Base-by-base conservation (phyloP, 2,113 vertebrate species). In the Rhynchopsitta pachyrhyncha region DNA sequence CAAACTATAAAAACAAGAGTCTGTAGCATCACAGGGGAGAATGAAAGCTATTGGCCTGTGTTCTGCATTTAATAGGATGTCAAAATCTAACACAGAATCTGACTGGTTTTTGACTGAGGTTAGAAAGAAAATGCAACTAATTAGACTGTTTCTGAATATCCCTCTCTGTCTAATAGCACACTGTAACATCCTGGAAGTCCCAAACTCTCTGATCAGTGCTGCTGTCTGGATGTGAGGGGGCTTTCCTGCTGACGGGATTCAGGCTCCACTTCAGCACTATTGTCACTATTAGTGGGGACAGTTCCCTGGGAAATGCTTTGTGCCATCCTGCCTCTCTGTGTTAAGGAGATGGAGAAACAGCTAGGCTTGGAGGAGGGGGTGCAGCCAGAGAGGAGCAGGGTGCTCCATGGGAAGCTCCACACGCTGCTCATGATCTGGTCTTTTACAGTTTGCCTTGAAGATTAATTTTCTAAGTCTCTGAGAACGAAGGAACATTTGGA, bases 11-110 rank as follows among this genome's bases (percentile, higher is more conserved):
- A 93, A 95, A 95, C 86, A 95, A 89, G 90, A 84, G 46, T 82
- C 79, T 93, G 69, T 82, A 90, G 63, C 82, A 95, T 97, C 95
- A 96, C 94, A 77, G 71, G 95, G 89, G 95, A 97, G 94, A 93
- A 91, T 96, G 95, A 93, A 96, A 97, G 95, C 96, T 46, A 27
- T 96, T 92, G 94, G 87, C 77, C 94, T 95, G 96, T 95, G 76
- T 95, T 97, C 90, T 94, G 89, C 86, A 83, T 97, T 96, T 97
- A 97, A 98, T 97, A 91, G 91, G 88, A 96, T 97, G 92, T 95
- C 95, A 97, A 68, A 90, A 97, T 97, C 95, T 90, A 97, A 95
- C 94, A 94, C 92, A 86, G 69, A 95, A 37, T 79, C 85, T 96
- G 97, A 95, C 86, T 95, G 90, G 20, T 86, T 93, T 95, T 88